Evolutionary conservation across 2,888 invertebrate species (phyloP).

Genomic region (Emmelina monodactyla): DNA sequence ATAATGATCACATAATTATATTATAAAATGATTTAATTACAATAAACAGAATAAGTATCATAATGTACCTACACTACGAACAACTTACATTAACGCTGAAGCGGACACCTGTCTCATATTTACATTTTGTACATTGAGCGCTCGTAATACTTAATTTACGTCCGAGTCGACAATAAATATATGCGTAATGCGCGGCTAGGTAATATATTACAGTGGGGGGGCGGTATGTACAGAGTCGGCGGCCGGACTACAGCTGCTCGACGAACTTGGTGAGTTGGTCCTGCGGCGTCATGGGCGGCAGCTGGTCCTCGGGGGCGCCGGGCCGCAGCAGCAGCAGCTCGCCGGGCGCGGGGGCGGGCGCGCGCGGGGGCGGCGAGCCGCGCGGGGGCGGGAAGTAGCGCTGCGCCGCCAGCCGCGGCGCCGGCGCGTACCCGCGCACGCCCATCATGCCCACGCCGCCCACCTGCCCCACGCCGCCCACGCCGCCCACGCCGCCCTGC

Average conservation of each 20-base stretch:
- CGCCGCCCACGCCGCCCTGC: conserved; percentile 20
- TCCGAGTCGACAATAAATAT: conserved; percentile 59
- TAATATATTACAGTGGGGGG: conserved; percentile 41
- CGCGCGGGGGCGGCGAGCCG: conserved; percentile 74
- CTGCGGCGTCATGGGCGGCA: conserved; percentile 85
- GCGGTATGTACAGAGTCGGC: conserved; percentile 52
- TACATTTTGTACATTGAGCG: conserved; percentile 68
- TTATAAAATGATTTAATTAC: conserved; percentile 69
- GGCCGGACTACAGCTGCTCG: conserved; percentile 89
- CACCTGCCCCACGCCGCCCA: conserved; percentile 27
- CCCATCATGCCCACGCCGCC: conserved; percentile 33
- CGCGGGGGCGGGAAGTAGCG: conserved; percentile 70
- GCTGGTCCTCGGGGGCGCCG: conserved; percentile 72
- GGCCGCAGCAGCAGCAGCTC: conserved; percentile 70
- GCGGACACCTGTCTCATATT: conserved; percentile 56
- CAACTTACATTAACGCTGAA: conserved; percentile 63
- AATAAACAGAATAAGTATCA: conserved; percentile 68
- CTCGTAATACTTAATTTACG: conserved; percentile 59
- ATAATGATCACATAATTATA: conserved; percentile 68
- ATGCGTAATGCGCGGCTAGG: conserved; percentile 29
- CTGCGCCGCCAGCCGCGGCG: no score
- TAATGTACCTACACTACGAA: conserved; percentile 67
- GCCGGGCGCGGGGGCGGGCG: conserved; percentile 67
- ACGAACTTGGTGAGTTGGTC: conserved; percentile 96
- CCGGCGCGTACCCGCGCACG: conserved; percentile 25